Base-by-base conservation (phyloP, 2,113 vertebrate species). In the Abramis brama region DNA sequence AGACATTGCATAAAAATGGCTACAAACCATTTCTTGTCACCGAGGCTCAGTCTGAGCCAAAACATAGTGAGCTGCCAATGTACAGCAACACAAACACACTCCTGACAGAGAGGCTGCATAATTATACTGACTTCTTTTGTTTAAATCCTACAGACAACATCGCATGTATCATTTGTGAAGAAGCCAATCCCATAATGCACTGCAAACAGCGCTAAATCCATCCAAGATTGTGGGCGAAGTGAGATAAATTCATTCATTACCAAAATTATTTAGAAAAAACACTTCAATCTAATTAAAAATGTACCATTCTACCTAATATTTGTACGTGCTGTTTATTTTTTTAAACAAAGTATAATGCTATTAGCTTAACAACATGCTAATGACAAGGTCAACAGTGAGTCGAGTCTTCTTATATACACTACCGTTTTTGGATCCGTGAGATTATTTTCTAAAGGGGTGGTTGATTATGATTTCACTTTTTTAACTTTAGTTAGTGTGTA, bases 21-120 rank as follows among this genome's bases (percentile, higher is more conserved):
- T 71, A 71, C 33, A 71, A 71, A 33, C 68, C 66, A 39, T 70
- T 70, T 70, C 33, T 39, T 70, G 66, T 70, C 33, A 23, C 33
- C 33, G 5, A 36, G 19, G 36, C 68, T 43, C 43, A 43, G 43
- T 43, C 68, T 71, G 36, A 43, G 19, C 68, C 36, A 43, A 71
- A 43, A 71, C 68, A 10, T n/a, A 71, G 36, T 23, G 19, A 6
- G 68, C 21, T 43, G 33, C 12, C 62, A 15, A 6, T 13, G 12
- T 6, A 27, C 25, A 15, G 25, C 19, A 71, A 23, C 9, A 71
- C 68, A 71, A 43, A 71, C 66, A 70, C 66, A 70, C 3, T 70
- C 15, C 55, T 57, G 19, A 57, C 19, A 23, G 7, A 59, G 19
- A 23, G 55, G 55, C 19, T 9, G 57, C 19, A 23, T 23, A 23